Evolutionary conservation across 2,888 invertebrate species (phyloP), one percentile per base, ranked within the genome.

Genomic region (Eurytoma adleriae): DNA sequence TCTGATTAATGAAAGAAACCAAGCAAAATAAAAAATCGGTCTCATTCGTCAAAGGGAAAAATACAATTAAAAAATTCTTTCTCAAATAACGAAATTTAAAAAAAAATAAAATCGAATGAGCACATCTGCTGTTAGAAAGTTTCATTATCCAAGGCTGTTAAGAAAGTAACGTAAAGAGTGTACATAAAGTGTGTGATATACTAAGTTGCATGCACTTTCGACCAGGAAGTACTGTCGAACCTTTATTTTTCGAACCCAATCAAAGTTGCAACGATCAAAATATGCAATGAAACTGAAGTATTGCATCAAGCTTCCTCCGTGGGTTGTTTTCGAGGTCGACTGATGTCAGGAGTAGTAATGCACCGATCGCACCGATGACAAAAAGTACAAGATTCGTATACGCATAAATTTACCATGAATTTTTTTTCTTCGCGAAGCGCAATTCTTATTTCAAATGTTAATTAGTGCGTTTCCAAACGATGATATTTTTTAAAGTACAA

Each of bases 251-350:
- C 20, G 20, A 78, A 62, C 56, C 57, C n/a, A 64, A 57, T 70
- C 20, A 24, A 61, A n/a, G 7, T 16, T 69, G n/a, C 52, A 68
- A 40, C 20, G n/a, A 50, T 62, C 61, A 24, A 69, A 64, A 48
- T 52, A 40, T 56, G 86, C 85, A 86, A 86, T 83, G 80, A 74
- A 76, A 85, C 76, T 68, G 62, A 75, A 74, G 50, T 76, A 80
- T 86, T 86, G 84, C 86, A 85, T 86, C 86, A 86, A 78, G 75
- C 67, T 77, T 76, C 14, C 16, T 64, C 52, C 54, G 62, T 76
- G 18, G 62, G 64, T 79, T 24, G 64, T n/a, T 57, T 59, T 56
- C 69, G 66, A 69, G 70, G 82, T 52, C 76, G 59, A 18, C 7
- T 20, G 40, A 72, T 61, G 27, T 18, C 52, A 52, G 52, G 16